Base-by-base conservation (phyloP, 2,797 vertebrate species). In the Muscicapa comitata region DNA sequence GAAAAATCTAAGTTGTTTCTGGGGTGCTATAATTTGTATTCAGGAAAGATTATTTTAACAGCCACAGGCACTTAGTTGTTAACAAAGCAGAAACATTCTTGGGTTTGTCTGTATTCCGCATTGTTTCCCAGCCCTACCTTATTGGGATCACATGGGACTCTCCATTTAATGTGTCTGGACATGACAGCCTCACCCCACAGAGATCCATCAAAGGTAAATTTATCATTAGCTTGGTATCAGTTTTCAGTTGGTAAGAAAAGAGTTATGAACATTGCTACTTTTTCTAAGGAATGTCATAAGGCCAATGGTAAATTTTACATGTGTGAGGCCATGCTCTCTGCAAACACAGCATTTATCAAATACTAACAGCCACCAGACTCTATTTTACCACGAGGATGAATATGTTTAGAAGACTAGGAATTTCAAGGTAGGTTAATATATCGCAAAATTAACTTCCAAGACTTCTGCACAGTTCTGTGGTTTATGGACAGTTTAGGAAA, bases 401-500 rank as follows among this genome's bases (percentile, higher is more conserved):
- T 40, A 37, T 43, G 28, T 65, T 80, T 82, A 68, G 38, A 53
- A 86, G 43, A 89, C 48, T 42, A 78, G 26, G 28, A 70, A 19
- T 45, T 89, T 71, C 58, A 92, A 51, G 31, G 29, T 66, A 51
- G 19, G 33, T 68, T 92, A 96, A 73, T 96, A 96, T 96, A 96
- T 97, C 96, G 85, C 86, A 96, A 97, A 91, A 79, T 75, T 78
- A 92, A 82, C 35, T 94, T 96, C 90, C 93, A 95, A 96, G 74
- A 29, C 48, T 95, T 97, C 88, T 96, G 77, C 85, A 96, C 75
- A 95, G 89, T 96, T 96, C 88, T 93, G 53, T 96, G 87, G 79
- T 97, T 97, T 97, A 96, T 97, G 94, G 96, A 96, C 73, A 94
- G 70, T 93, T 96, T 77, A 93, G 93, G 47, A 97, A 97, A 95